Conservation (phyloP, 2,888 invertebrate genomes). For the Dynastes maya region DNA sequence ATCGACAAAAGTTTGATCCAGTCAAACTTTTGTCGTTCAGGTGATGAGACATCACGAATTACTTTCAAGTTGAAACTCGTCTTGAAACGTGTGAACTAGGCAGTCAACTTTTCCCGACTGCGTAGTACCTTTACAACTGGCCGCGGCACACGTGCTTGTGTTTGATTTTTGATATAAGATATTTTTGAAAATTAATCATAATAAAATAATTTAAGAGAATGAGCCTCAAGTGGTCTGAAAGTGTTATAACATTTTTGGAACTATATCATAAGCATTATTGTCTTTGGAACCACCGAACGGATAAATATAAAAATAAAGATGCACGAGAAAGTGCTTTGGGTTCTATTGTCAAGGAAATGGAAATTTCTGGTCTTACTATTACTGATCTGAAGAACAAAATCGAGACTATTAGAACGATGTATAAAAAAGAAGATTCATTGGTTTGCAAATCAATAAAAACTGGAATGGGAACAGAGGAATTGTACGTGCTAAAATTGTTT, state of each 20-base stretch:
- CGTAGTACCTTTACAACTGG: background rate
- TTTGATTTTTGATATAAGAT: background rate
- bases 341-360: background rate
- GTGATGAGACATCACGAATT: background rate
- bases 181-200: too few relatives aligned
- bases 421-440: too few relatives aligned
- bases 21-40: too few relatives aligned
- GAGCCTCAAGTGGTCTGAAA: background rate
- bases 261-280: background rate
- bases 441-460: too few relatives aligned
- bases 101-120: background rate
- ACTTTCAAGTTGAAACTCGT: background rate
- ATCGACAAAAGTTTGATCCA: too few relatives aligned
- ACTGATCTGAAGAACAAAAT: background rate
- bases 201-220: background rate
- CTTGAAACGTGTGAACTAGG: background rate
- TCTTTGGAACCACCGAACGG: background rate
- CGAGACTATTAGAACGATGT: too few relatives aligned
- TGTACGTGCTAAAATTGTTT: too few relatives aligned
- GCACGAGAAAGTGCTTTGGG: background rate
- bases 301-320: background rate
- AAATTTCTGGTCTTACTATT: constrained; percentile 26
- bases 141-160: background rate
- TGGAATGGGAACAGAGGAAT: too few relatives aligned
- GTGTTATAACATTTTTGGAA: background rate